Evolutionary conservation across 1,140 invertebrate species (phyloP).

Genomic region (Apis mellifera): Amel_HAv3.1 CM009936.2:12168501-12169000

Average conservation of each 20-base stretch:
- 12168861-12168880: conserved; percentile 76
- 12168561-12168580: conserved; percentile 81
- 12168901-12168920: conserved; percentile 81
- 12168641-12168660: neutral
- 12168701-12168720: conserved; percentile 73
- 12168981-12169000: conserved; percentile 66
- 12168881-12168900: conserved; percentile 79
- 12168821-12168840: conserved; percentile 83
- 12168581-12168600: neutral
- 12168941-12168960: conserved; percentile 82
- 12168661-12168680: neutral
- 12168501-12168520: conserved; percentile 85
- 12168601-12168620: neutral
- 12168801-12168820: conserved; percentile 84
- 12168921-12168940: conserved; percentile 81
- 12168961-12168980: conserved; percentile 82
- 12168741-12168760: conserved; percentile 77
- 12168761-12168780: conserved; percentile 76
- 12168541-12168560: conserved; percentile 86
- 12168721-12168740: conserved; percentile 70
- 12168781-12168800: conserved; percentile 81
- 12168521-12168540: conserved; percentile 83
- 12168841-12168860: conserved; percentile 81
- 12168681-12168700: conserved; percentile 71
- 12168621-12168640: too few relatives aligned